Evolutionary conservation across 2,888 invertebrate genomes (phyloP).

Genomic region (Pinctada fucata): DNA sequence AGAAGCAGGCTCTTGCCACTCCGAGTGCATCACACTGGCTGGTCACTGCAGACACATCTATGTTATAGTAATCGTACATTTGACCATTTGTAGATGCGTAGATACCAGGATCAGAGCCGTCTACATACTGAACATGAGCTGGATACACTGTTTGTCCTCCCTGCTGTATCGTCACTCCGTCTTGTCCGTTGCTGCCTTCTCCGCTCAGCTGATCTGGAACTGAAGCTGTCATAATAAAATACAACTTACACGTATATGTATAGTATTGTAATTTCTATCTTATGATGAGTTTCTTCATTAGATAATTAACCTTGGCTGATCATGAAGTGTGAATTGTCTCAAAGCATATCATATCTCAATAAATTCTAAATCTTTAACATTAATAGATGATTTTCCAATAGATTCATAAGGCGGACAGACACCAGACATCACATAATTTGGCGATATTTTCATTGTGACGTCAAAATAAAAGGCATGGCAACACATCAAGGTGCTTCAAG

Average conservation of each 20-base stretch:
- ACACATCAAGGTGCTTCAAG: too few relatives aligned
- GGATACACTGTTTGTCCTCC: conserved; percentile 79
- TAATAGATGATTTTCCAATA: too few relatives aligned
- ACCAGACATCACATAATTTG: too few relatives aligned
- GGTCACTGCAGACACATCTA: conserved; percentile 61
- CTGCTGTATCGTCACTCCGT: conserved; percentile 77
- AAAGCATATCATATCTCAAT: too few relatives aligned
- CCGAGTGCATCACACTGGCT: conserved; percentile 4
- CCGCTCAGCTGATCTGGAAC: conserved; percentile 56
- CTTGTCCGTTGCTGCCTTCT: conserved; percentile 69
- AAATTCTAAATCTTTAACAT: too few relatives aligned
- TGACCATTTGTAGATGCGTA: conserved; percentile 82
- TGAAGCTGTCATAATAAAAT: conserved; percentile 49
- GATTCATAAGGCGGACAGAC: too few relatives aligned
- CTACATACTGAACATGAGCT: conserved; percentile 83
- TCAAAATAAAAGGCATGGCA: too few relatives aligned
- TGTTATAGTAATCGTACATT: conserved; percentile 79
- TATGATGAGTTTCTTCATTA: neutral
- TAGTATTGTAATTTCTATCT: neutral
- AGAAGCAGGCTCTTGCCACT: conserved; percentile 5
- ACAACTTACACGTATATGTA: neutral
- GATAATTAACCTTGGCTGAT: neutral
- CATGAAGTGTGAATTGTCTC: too few relatives aligned
- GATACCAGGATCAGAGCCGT: conserved; percentile 81
- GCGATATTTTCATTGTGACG: too few relatives aligned